Percentiles rank a stretch among this genome's conserved stretches.
Evolutionary conservation across 2,888 invertebrate genomes (phyloP).

Genomic region (Limnephilus rhombicus): DNA sequence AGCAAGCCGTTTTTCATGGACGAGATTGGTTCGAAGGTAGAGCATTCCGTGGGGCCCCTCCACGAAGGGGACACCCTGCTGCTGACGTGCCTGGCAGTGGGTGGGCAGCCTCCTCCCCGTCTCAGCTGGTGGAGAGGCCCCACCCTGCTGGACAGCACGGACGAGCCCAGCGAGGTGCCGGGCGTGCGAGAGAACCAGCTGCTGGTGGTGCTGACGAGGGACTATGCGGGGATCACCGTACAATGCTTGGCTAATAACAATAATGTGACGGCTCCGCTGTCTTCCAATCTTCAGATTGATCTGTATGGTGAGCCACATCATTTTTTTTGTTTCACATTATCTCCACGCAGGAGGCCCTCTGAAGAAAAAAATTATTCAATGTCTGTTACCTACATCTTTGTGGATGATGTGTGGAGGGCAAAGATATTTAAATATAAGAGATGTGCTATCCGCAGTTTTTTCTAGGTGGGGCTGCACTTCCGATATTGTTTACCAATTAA

Average conservation of each 20-base stretch:
- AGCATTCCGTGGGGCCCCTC: constrained; percentile 76
- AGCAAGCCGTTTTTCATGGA: constrained; percentile 77
- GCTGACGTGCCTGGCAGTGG: constrained; percentile 78
- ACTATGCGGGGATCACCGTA: constrained; percentile 82
- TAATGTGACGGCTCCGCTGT: constrained; percentile 82
- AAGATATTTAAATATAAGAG: too few species aligned
- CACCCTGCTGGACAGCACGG: constrained; percentile 83
- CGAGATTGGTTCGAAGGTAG: constrained; percentile 75
- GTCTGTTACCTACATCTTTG: too few species aligned
- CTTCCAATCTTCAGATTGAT: constrained; percentile 82
- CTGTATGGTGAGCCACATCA: constrained; percentile 82
- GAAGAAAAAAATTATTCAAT: too few species aligned
- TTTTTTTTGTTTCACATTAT: too few species aligned
- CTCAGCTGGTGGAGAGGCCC: constrained; percentile 89
- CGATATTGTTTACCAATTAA: too few species aligned
- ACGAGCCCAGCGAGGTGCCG: constrained; percentile 80
- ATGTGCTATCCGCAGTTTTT: too few species aligned
- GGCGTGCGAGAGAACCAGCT: constrained; percentile 84
- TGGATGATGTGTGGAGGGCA: too few species aligned
- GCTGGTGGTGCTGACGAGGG: constrained; percentile 82
- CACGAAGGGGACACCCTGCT: constrained; percentile 79
- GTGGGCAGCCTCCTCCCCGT: constrained; percentile 84
- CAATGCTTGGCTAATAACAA: constrained; percentile 88
- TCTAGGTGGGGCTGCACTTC: too few species aligned
- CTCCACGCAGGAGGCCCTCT: too few species aligned